A percentile compares a stretch with the other conserved stretches of the same genome.
phyloP scores from a whole-genome alignment of 2,888 invertebrate genomes.

The Polyommatus iphigenia region DNA sequence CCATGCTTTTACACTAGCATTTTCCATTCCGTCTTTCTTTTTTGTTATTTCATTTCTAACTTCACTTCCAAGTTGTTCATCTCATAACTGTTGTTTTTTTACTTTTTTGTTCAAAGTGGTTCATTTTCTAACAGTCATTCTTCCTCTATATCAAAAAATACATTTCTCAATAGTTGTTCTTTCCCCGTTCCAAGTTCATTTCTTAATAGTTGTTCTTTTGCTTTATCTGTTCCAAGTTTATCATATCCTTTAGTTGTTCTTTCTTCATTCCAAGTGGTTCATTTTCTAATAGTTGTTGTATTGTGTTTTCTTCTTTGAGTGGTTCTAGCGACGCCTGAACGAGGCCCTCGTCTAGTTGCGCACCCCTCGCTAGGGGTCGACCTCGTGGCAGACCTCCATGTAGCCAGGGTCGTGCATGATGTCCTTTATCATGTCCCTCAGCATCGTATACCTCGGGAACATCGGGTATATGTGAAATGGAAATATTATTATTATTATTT shows the following conservation, averaged over 20 bases:
- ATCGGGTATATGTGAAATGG: slow-evolving; percentile 94
- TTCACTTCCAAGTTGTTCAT: too few species aligned
- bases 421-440: slow-evolving; percentile 98
- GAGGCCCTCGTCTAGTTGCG: slow-evolving; percentile 77
- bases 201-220: slow-evolving; percentile 6
- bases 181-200: background rate
- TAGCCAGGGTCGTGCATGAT: slow-evolving; percentile 97
- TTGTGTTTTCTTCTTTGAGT: slow-evolving; percentile 32
- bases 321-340: slow-evolving; percentile 67
- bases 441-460: slow-evolving; percentile 95
- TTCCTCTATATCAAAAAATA: background rate
- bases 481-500: slow-evolving; percentile 35
- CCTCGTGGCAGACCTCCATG: slow-evolving; percentile 97
- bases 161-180: background rate
- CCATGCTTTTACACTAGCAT: too few species aligned
- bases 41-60: too few species aligned
- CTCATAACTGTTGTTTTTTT: too few species aligned
- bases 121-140: too few species aligned
- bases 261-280: background rate
- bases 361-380: slow-evolving; percentile 86
- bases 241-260: background rate
- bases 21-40: too few species aligned
- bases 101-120: too few species aligned
- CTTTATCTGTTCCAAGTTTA: slow-evolving; percentile 30
- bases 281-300: background rate